These are phyloP conservation scores for Rhingia campestris DNA, from an alignment of 2,888 invertebrate genomes.

Conservation along the genomic window DNA sequence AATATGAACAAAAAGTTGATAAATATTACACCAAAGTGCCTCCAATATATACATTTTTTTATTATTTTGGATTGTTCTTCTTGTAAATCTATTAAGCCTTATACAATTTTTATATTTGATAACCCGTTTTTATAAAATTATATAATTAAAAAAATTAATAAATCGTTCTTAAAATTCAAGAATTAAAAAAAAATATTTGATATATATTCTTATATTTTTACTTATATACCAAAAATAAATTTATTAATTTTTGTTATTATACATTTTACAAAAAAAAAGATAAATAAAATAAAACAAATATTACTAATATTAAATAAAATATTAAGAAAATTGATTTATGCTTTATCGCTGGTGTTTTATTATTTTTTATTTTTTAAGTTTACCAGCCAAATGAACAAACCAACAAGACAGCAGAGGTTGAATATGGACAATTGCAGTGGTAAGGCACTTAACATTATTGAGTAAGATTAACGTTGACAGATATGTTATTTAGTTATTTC, in stretches of 20 bases:
- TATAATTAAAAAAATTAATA: slow-evolving; percentile 16
- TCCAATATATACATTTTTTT: slow-evolving; percentile 54
- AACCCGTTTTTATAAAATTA: slow-evolving; percentile 10
- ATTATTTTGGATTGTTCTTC: slow-evolving; percentile 21
- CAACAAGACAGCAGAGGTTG: too few relatives aligned
- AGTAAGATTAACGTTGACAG: too few relatives aligned
- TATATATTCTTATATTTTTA: neutral
- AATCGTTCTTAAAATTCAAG: neutral
- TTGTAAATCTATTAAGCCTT: too few relatives aligned
- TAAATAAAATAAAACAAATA: neutral
- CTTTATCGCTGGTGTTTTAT: too few relatives aligned
- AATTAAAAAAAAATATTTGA: slow-evolving; percentile 2
- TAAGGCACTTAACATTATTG: too few relatives aligned
- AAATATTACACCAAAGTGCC: slow-evolving; percentile 64
- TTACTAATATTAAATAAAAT: neutral
- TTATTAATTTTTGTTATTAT: slow-evolving; percentile 18
- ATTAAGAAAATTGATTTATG: neutral
- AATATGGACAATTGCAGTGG: too few relatives aligned
- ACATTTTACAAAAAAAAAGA: slow-evolving; percentile 22
- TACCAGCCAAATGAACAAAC: too few relatives aligned
- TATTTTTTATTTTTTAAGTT: too few relatives aligned
- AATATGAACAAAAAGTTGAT: neutral
- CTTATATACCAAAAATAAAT: neutral
- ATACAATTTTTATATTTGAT: slow-evolving; percentile 11
- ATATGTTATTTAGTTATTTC: too few relatives aligned